Percentiles rank a stretch among this genome's conserved stretches.
These are phyloP conservation scores for Merops nubicus DNA, from an alignment of 2,113 vertebrate species.

Conservation along the genomic window DNA sequence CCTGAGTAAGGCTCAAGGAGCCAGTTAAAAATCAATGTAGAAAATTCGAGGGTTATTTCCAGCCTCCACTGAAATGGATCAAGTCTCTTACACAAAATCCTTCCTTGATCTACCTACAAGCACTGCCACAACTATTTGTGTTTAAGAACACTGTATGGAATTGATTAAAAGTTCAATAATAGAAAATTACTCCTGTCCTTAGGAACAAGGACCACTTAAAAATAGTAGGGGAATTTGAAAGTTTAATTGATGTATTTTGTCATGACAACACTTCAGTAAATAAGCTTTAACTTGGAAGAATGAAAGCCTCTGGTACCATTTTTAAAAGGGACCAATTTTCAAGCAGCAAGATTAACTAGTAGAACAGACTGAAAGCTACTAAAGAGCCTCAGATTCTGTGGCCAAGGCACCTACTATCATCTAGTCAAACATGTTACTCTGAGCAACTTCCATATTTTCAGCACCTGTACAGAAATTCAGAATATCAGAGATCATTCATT, in stretches of 20 bases:
- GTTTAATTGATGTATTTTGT: background rate
- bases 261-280: background rate
- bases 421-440: background rate
- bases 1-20: background rate
- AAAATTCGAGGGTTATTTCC: background rate
- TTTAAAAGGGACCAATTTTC: background rate
- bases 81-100: background rate
- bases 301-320: background rate
- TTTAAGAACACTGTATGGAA: background rate
- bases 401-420: background rate
- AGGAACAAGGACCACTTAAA: background rate
- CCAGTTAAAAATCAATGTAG: background rate
- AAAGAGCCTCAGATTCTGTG: background rate
- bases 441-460: background rate
- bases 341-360: constrained; percentile 2
- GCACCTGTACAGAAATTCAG: background rate
- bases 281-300: background rate
- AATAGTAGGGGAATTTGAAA: background rate
- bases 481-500: background rate
- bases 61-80: background rate
- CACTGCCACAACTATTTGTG: background rate
- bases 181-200: background rate
- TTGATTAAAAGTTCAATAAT: background rate
- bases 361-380: background rate
- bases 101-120: background rate